Conservation (phyloP, 2,888 invertebrate genomes). For the Lissonota sp. region DNA sequence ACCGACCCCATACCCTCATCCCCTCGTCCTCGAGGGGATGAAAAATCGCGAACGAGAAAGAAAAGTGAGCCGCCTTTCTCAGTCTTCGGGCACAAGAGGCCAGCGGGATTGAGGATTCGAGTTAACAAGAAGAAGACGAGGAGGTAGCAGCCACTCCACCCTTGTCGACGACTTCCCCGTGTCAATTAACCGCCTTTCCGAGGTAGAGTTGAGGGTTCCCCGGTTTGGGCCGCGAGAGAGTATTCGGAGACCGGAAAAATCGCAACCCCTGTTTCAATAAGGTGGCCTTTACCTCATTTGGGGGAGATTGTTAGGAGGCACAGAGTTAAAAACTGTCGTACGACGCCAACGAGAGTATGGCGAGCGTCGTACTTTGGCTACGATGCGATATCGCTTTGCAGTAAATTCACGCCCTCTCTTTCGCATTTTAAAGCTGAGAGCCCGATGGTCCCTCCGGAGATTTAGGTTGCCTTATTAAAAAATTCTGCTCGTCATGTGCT, state of each 20-base stretch:
- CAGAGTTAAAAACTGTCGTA: constrained; percentile 82
- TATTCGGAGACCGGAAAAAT: constrained; percentile 79
- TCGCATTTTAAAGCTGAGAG: constrained; percentile 63
- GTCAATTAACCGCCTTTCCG: constrained; percentile 83
- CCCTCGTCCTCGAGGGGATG: constrained; percentile 77
- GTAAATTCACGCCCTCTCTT: constrained; percentile 77
- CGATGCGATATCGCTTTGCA: constrained; percentile 78
- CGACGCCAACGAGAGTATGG: constrained; percentile 36
- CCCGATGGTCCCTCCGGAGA: constrained; percentile 9
- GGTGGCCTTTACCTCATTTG: constrained; percentile 84
- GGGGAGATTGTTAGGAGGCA: constrained; percentile 82
- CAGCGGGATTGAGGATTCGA: constrained; percentile 76
- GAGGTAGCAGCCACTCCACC: constrained; percentile 67
- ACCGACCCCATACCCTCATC: constrained; percentile 47
- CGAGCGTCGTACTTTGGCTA: constrained; percentile 64
- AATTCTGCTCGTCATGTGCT: constrained; percentile 21
- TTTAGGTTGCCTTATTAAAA: constrained; percentile 31
- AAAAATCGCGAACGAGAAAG: constrained; percentile 80
- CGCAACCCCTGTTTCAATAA: constrained; percentile 84
- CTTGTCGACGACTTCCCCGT: constrained; percentile 75
- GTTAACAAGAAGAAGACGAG: constrained; percentile 81
- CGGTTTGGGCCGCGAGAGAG: constrained; percentile 53
- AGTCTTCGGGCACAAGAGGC: constrained; percentile 53
- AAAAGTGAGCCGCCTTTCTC: constrained; percentile 54
- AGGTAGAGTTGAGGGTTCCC: constrained; percentile 54